phyloP scores from a whole-genome alignment of 2,113 vertebrate genomes.

The Mormoops blainvillei region DNA sequence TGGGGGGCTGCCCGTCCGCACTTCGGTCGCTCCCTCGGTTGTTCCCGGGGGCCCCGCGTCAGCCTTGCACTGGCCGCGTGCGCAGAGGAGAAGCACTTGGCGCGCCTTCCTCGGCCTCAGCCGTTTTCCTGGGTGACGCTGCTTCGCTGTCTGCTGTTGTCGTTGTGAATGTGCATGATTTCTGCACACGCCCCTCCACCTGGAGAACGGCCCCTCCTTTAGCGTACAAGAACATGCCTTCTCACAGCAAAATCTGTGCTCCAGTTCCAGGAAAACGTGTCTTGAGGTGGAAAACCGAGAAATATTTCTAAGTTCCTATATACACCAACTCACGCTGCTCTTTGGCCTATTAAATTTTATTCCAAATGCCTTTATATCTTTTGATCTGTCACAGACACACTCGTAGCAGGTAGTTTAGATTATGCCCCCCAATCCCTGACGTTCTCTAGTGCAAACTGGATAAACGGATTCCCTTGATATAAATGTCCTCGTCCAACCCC shows the following conservation, averaged over 20 bases:
- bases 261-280: background rate
- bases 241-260: background rate
- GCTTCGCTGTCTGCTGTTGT: too few species aligned
- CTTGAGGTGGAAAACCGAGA: background rate
- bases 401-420: background rate
- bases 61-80: background rate
- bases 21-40: too few species aligned
- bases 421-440: background rate
- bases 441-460: background rate
- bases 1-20: background rate
- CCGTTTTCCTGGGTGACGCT: too few species aligned
- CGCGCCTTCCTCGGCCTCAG: too few species aligned
- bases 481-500: fast-evolving
- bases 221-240: background rate
- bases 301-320: too few species aligned
- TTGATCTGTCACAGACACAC: background rate
- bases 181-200: background rate
- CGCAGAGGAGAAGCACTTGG: background rate
- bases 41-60: background rate
- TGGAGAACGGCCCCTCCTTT: background rate
- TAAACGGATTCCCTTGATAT: background rate
- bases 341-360: background rate
- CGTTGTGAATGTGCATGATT: too few species aligned
- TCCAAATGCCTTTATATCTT: background rate
- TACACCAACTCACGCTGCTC: background rate